Conservation (phyloP, 2,888 invertebrate species). For the Leptarthrus brevirostris region DNA sequence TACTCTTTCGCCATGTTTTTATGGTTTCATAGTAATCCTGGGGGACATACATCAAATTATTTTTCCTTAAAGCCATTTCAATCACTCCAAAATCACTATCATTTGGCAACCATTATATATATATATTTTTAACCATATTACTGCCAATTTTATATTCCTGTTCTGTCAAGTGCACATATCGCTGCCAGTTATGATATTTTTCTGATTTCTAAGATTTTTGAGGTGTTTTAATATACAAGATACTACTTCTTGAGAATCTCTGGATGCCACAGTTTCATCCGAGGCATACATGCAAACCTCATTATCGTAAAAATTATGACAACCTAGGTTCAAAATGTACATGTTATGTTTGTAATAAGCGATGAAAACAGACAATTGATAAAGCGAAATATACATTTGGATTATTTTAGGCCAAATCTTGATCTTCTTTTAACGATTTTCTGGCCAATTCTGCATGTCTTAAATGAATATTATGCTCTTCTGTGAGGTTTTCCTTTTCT, state of each 20-base stretch:
- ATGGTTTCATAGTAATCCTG: constrained; percentile 51
- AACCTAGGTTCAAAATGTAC: constrained; percentile 44
- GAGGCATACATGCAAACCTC: constrained; percentile 43
- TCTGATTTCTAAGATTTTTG: not conserved
- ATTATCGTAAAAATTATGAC: constrained; percentile 49
- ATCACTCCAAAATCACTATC: constrained; percentile 57
- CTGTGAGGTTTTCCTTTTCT: not conserved
- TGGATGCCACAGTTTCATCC: constrained; percentile 47
- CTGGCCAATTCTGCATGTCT: constrained; percentile 43
- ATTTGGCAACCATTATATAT: constrained; percentile 56
- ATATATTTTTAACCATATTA: not conserved
- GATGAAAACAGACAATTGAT: constrained; percentile 24
- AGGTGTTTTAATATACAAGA: not conserved
- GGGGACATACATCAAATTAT: constrained; percentile 48
- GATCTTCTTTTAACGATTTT: constrained; percentile 52
- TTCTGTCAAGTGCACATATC: constrained; percentile 3
- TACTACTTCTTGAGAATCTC: constrained; percentile 40
- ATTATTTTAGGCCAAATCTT: constrained; percentile 43
- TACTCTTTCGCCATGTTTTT: constrained; percentile 52
- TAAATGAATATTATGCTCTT: constrained; percentile 35
- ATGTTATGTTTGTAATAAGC: constrained; percentile 34
- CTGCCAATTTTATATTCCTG: constrained; percentile 32
- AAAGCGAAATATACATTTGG: constrained; percentile 52
- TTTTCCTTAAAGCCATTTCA: constrained; percentile 56
- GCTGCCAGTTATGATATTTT: not conserved